A percentile compares a stretch with the other conserved stretches of the same genome.
These are phyloP conservation scores for Cygnus buccinator DNA, from an alignment of 2,113 vertebrate species.

Conservation along the genomic window DNA sequence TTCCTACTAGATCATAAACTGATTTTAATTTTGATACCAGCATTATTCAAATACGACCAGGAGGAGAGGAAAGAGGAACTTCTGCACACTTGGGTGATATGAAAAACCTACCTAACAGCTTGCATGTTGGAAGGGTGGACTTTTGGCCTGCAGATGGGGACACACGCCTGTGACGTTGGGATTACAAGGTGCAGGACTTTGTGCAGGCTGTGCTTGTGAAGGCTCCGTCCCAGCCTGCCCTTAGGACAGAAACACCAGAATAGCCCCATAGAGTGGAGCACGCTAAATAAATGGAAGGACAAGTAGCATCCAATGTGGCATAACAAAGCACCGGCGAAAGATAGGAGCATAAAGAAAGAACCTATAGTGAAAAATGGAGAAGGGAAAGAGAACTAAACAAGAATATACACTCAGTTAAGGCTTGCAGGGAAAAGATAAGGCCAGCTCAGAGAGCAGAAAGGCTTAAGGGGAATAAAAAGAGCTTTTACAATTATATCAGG, in stretches of 20 bases:
- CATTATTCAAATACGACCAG: background rate
- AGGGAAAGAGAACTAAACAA: conserved; percentile 67
- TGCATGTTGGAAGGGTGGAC: background rate
- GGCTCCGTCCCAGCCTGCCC: background rate
- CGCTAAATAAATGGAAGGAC: conserved; percentile 32
- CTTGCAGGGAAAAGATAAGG: conserved; percentile 73
- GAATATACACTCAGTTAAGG: conserved; percentile 71
- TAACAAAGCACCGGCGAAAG: conserved; percentile 28
- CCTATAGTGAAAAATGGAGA: conserved; percentile 65
- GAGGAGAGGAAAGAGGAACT: background rate
- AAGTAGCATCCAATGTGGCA: conserved; percentile 61
- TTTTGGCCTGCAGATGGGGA: background rate
- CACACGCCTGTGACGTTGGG: accelerated
- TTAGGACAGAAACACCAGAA: background rate
- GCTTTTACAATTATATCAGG: conserved; percentile 78
- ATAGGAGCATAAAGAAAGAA: conserved; percentile 57
- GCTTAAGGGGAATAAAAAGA: conserved; percentile 73
- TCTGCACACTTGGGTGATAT: background rate
- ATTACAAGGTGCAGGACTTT: background rate
- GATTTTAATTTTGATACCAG: background rate
- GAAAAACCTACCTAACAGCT: background rate
- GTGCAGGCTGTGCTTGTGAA: accelerated
- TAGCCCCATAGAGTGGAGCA: background rate
- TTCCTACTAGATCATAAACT: background rate
- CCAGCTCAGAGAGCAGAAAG: conserved; percentile 71